phyloP scores from a whole-genome alignment of 2,797 vertebrate species.

The Diceros bicornis region DNA sequence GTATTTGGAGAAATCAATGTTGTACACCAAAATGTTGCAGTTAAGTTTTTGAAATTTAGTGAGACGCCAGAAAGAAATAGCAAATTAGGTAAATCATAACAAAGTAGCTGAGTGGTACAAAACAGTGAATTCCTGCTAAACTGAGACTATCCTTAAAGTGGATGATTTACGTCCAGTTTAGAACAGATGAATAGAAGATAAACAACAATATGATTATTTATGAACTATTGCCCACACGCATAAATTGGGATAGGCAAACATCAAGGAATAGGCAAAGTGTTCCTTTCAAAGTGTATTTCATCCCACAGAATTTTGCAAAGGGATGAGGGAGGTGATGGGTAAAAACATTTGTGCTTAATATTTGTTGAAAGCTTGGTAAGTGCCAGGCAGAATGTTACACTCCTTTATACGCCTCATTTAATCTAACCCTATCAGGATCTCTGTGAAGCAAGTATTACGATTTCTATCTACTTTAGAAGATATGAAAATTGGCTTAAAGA shows the following conservation, averaged over 20 bases:
- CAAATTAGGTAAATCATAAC: background rate
- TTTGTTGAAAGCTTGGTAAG: conserved; percentile 27
- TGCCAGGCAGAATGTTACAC: conserved; percentile 26
- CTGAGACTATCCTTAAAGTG: background rate
- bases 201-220: background rate
- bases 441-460: background rate
- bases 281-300: background rate
- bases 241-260: background rate
- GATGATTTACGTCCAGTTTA: background rate
- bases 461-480: conserved; percentile 59
- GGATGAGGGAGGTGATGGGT: background rate
- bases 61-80: background rate
- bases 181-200: background rate
- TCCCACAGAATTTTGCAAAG: conserved; percentile 34
- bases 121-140: background rate
- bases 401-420: conserved; percentile 52
- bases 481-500: conserved; percentile 17
- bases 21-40: background rate
- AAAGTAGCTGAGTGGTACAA: background rate
- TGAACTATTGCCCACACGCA: background rate
- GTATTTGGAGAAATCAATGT: background rate
- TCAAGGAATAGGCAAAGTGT: background rate
- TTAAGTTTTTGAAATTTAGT: background rate
- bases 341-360: conserved; percentile 55
- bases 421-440: background rate